Conservation (phyloP, 2,797 vertebrate species). For the Aeoliscus strigatus region DNA sequence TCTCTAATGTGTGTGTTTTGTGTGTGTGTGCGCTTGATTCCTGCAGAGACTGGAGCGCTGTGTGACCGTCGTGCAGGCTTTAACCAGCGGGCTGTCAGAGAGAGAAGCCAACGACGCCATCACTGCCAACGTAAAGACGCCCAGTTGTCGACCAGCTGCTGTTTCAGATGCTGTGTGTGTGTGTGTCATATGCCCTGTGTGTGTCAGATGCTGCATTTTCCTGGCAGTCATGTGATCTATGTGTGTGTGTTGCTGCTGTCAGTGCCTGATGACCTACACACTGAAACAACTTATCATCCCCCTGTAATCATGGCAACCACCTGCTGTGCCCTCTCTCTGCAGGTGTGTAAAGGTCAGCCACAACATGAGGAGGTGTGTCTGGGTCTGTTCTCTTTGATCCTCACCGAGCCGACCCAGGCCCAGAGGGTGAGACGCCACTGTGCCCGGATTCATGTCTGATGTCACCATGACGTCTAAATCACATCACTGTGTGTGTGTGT, state of each 20-base stretch:
- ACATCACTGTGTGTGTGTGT: conserved; percentile 13
- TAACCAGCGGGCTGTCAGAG: conserved; percentile 86
- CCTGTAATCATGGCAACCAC: conserved; percentile 1
- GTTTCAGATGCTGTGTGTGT: not conserved
- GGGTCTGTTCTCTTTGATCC: conserved; percentile 85
- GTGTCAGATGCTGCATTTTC: no score
- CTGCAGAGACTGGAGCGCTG: conserved; percentile 86
- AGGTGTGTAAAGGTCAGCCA: conserved; percentile 94
- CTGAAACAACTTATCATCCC: not conserved
- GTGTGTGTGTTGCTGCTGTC: no score
- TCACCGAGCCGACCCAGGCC: conserved; percentile 84
- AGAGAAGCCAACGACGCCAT: conserved; percentile 91
- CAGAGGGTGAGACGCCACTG: conserved; percentile 79
- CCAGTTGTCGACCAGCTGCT: not conserved
- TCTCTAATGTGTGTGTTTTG: not conserved
- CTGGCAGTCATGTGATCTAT: no score
- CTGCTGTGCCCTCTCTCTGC: conserved; percentile 5
- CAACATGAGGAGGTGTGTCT: conserved; percentile 95
- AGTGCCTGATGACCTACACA: no score
- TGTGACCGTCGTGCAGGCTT: conserved; percentile 79
- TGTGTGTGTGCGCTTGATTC: not conserved
- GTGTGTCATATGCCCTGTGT: no score
- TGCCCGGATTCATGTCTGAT: not conserved
- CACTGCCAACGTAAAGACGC: conserved; percentile 85
- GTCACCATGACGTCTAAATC: not conserved